A percentile compares a stretch with the other conserved stretches of the same genome.
Conservation (phyloP, 2,113 vertebrate genomes). For the Entosphenus tridentatus region DNA sequence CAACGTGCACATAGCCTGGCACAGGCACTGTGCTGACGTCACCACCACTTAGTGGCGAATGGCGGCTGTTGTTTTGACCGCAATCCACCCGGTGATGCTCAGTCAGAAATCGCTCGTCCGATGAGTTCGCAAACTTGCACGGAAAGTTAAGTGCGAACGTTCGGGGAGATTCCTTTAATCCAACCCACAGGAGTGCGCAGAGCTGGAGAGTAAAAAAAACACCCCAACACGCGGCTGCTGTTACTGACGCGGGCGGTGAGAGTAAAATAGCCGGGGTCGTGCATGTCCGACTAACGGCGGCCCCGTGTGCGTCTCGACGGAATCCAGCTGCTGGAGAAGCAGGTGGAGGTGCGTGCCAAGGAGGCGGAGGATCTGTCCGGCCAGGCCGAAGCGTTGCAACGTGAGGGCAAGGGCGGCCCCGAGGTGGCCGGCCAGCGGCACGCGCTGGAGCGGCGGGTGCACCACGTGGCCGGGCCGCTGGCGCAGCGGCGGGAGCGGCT, state of each 20-base stretch:
- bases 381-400: conserved; percentile 24
- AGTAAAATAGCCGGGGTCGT: conserved; percentile 7
- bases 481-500: conserved; percentile 42
- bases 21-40: too few species aligned
- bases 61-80: too few species aligned
- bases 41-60: too few species aligned
- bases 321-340: conserved; percentile 55
- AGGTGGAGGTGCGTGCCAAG: conserved; percentile 38
- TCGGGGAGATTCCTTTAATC: neutral
- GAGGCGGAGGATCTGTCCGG: conserved; percentile 55
- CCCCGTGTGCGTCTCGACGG: too few species aligned
- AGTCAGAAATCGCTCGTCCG: too few species aligned
- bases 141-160: neutral
- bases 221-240: too few species aligned
- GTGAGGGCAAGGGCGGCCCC: conserved; percentile 20
- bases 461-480: conserved; percentile 44
- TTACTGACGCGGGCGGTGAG: neutral
- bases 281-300: neutral
- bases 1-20: too few species aligned
- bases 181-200: neutral
- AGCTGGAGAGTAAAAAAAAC: conserved; percentile 7
- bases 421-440: conserved; percentile 30
- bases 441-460: conserved; percentile 36
- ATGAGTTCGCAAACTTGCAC: too few species aligned
- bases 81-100: too few species aligned